A percentile compares a stretch with the other conserved stretches of the same genome.
These are phyloP conservation scores for Macrophya annulata DNA, from an alignment of 2,888 invertebrate species.

Conservation along the genomic window DNA sequence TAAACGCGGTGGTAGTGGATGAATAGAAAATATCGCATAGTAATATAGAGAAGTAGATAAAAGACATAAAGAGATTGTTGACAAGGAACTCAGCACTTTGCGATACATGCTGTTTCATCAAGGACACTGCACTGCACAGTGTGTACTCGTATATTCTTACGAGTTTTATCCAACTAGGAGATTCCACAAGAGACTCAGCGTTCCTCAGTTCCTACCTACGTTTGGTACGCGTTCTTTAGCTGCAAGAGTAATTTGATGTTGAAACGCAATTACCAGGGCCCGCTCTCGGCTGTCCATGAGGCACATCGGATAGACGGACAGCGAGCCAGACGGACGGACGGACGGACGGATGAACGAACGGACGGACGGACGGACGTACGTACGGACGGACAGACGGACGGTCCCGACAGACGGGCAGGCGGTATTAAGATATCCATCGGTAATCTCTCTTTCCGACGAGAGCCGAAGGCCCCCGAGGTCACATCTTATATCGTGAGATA, in stretches of 20 bases:
- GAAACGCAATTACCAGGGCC: slow-evolving; percentile 54
- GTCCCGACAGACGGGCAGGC: slow-evolving; percentile 52
- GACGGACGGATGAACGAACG: slow-evolving; percentile 11
- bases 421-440: slow-evolving; percentile 72
- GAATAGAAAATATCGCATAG: not conserved
- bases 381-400: slow-evolving; percentile 57
- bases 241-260: slow-evolving; percentile 55
- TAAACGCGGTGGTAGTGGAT: not conserved
- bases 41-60: not conserved
- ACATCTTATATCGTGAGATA: slow-evolving; percentile 69
- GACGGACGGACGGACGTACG: slow-evolving; percentile 36
- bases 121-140: not conserved
- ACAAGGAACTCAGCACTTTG: slow-evolving; percentile 32
- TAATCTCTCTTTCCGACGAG: slow-evolving; percentile 66
- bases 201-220: not conserved
- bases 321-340: slow-evolving; percentile 21
- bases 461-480: slow-evolving; percentile 66
- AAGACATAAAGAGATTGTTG: slow-evolving; percentile 11
- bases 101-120: not conserved
- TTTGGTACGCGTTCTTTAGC: slow-evolving; percentile 22
- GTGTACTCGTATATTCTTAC: not conserved
- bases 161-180: not conserved
- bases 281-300: slow-evolving; percentile 54
- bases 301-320: slow-evolving; percentile 44
- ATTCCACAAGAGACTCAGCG: not conserved